Percentiles rank a stretch among this genome's conserved stretches.
These are phyloP conservation scores for Ceratoteleas bidentatus DNA, from an alignment of 1,140 invertebrate species.

Conservation along the genomic window DNA sequence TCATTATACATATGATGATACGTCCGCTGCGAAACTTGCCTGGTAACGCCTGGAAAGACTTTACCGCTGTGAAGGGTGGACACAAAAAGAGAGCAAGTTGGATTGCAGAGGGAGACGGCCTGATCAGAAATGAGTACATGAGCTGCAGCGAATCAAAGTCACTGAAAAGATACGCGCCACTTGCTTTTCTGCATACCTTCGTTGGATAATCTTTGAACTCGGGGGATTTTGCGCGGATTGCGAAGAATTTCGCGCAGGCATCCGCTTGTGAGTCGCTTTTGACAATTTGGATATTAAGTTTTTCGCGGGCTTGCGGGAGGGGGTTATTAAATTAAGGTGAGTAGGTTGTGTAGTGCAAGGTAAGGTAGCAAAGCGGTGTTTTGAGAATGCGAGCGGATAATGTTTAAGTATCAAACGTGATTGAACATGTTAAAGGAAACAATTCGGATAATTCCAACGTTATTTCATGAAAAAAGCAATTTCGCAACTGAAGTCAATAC, in stretches of 20 bases:
- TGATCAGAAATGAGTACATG: conserved; percentile 62
- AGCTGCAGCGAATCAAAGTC: conserved; percentile 62
- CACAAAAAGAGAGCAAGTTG: conserved; percentile 55
- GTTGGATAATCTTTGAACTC: conserved; percentile 50
- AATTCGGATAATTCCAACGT: no score
- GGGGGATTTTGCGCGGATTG: conserved; percentile 37
- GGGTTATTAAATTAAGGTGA: conserved; percentile 17
- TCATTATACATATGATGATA: conserved; percentile 68
- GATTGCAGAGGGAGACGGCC: conserved; percentile 41
- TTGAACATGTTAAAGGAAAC: no score
- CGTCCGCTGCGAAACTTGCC: conserved; percentile 64
- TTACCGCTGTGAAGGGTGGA: conserved; percentile 60
- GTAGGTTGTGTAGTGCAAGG: background rate
- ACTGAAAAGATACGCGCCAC: conserved; percentile 57
- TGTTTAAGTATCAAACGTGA: no score
- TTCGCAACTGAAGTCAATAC: no score
- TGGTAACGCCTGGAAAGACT: conserved; percentile 68
- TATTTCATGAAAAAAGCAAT: no score
- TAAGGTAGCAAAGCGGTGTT: background rate
- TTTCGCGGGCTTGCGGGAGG: conserved; percentile 11
- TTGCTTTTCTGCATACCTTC: conserved; percentile 58
- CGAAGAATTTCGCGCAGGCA: conserved; percentile 31
- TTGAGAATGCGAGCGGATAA: no score
- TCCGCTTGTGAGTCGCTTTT: conserved; percentile 28
- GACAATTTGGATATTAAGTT: conserved; percentile 38